Conservation (phyloP, 2,113 vertebrate species). For the Athene noctua region DNA sequence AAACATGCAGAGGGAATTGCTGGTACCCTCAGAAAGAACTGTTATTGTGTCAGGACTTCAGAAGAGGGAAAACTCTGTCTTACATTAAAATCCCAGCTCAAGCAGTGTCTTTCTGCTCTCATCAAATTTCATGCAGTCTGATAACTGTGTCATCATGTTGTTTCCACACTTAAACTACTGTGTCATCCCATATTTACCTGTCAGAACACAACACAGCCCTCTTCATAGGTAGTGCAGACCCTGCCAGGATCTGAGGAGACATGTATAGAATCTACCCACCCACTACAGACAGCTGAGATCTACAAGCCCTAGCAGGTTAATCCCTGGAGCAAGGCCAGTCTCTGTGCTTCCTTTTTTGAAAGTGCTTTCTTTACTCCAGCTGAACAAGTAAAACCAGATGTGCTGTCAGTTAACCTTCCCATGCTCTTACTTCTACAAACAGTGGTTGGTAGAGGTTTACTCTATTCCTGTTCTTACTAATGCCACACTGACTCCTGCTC, state of each 20-base stretch:
- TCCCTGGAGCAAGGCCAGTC: conserved; percentile 6
- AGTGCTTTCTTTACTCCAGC: conserved; percentile 34
- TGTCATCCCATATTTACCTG: not conserved
- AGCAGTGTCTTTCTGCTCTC: not conserved
- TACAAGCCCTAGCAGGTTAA: conserved; percentile 45
- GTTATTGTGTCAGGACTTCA: not conserved
- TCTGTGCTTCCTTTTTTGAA: conserved; percentile 30
- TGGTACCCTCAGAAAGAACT: not conserved
- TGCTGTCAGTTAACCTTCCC: conserved; percentile 44
- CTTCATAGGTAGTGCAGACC: not conserved
- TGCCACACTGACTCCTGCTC: not conserved
- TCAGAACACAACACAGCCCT: not conserved
- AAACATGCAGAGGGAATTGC: not conserved
- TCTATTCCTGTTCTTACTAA: not conserved
- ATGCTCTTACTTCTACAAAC: conserved; percentile 18
- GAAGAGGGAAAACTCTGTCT: not conserved
- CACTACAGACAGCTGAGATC: not conserved
- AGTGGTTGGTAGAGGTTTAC: not conserved
- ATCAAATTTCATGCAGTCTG: not conserved
- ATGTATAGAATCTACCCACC: not conserved
- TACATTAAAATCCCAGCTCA: not conserved
- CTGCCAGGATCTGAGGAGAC: not conserved
- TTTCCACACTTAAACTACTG: not conserved
- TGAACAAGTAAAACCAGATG: conserved; percentile 37
- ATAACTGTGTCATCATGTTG: not conserved